Percentiles rank a stretch among this genome's conserved stretches.
Conservation (phyloP, 2,113 vertebrate species). For the Columbina picui region DNA sequence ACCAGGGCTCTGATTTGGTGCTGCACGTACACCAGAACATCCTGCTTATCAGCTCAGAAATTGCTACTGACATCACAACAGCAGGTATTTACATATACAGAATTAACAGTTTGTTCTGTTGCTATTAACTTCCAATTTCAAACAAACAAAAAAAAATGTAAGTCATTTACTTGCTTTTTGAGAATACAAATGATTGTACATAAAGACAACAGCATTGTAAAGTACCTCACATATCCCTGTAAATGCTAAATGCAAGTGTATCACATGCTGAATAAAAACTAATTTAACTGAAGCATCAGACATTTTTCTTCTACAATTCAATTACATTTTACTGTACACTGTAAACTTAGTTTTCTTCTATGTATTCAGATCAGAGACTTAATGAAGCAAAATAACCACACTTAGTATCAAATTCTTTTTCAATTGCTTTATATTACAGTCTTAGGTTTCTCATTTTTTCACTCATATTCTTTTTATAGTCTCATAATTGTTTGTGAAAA, state of each 20-base stretch:
- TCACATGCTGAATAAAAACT: constrained; percentile 44
- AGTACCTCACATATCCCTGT: background rate
- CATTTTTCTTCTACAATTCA: constrained; percentile 19
- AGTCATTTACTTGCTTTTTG: background rate
- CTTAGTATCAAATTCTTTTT: background rate
- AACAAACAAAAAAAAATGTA: background rate
- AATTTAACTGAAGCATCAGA: constrained; percentile 60
- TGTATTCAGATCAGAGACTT: background rate
- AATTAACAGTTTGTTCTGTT: background rate
- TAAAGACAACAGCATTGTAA: background rate
- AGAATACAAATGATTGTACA: background rate
- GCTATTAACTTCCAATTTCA: background rate
- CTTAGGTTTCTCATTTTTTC: background rate
- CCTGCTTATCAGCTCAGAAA: constrained; percentile 61
- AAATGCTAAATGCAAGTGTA: constrained; percentile 34
- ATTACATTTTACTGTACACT: constrained; percentile 4
- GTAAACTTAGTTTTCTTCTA: background rate
- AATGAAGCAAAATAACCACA: background rate
- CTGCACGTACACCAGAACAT: constrained; percentile 27
- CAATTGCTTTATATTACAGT: background rate
- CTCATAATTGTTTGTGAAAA: background rate
- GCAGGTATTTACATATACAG: background rate
- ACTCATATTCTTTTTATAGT: background rate
- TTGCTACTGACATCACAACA: constrained; percentile 41
- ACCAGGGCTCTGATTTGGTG: constrained; percentile 40